Evolutionary conservation across 53 echinoderm and acorn worm genomes (phyloP), one percentile per base, ranked within the genome.

Genomic region (Stichopus horrens): DNA sequence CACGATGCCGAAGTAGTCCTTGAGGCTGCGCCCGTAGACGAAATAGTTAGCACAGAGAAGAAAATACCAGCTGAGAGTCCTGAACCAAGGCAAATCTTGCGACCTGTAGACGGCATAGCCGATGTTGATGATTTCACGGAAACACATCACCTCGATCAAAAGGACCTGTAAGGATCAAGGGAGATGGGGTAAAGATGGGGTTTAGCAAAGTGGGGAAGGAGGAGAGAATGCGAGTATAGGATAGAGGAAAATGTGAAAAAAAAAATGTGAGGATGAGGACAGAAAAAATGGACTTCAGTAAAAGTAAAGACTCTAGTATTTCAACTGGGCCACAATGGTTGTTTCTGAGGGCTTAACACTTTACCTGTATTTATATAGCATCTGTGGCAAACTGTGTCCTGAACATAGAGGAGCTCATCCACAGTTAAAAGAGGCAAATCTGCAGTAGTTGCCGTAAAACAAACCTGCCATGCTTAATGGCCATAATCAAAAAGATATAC

Each of bases 11-110:
- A 96, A 99, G 89, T 99, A 98, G 58, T 98, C 98, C 87, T 95
- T 93, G 86, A 98, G 78, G 58, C 98, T 98, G 83, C 95, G 95
- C 21, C 98, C 98, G 59, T 95, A 95, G 79, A 94, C 92, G 76
- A 96, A 96, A 90, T 95, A 96, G 75, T 96, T 96, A 37, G 96
- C 96, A 88, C 91, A 93, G n/a, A 96, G 90, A 7, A 99, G 89
- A 76, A 99, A 99, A 87, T 96, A 99, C 99, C 99, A 99, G 88
- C 99, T 99, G 90, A 99, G 93, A 4, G 99, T 96, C 3, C 99
- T 88, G 87, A 99, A 99, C 96, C 99, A 96, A 71, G 99, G 99
- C 75, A 96, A 85, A 88, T 96, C 96, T 88, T 99, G 93, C 5
- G 99, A 96, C 21, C 93, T 91, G 75, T 99, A 99, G 68, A 99